A percentile compares a stretch with the other conserved stretches of the same genome.
phyloP scores from a whole-genome alignment of 2,113 vertebrate species.

The Cercocebus atys region DNA sequence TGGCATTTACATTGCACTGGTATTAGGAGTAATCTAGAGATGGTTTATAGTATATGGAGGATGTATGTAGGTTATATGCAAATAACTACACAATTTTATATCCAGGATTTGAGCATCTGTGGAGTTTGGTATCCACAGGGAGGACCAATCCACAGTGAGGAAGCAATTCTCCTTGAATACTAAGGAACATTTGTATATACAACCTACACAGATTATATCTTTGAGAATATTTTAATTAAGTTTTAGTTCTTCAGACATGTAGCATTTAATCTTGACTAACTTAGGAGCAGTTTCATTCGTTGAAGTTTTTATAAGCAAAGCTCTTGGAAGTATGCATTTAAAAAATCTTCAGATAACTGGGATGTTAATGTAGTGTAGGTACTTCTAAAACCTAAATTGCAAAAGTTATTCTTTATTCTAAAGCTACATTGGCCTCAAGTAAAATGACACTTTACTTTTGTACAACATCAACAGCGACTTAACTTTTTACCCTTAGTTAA shows the following conservation, averaged over 20 bases:
- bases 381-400: not conserved
- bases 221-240: slow-evolving; percentile 4
- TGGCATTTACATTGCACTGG: not conserved
- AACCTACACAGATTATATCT: not conserved
- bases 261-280: not conserved
- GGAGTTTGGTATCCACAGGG: not conserved
- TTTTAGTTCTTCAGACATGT: not conserved
- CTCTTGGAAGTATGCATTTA: not conserved
- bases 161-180: not conserved
- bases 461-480: not conserved
- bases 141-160: no score
- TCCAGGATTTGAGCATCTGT: not conserved
- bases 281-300: not conserved
- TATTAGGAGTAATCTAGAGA: not conserved
- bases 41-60: not conserved
- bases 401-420: not conserved
- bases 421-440: not conserved
- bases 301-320: not conserved
- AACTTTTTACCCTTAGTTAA: not conserved
- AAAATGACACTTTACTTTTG: not conserved
- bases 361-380: not conserved
- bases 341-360: not conserved
- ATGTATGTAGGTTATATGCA: not conserved
- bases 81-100: not conserved
- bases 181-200: not conserved